Percentiles rank a stretch among this genome's conserved stretches.
Evolutionary conservation across 1,140 invertebrate species (phyloP).

Genomic region (Lucilia cuprina): DNA sequence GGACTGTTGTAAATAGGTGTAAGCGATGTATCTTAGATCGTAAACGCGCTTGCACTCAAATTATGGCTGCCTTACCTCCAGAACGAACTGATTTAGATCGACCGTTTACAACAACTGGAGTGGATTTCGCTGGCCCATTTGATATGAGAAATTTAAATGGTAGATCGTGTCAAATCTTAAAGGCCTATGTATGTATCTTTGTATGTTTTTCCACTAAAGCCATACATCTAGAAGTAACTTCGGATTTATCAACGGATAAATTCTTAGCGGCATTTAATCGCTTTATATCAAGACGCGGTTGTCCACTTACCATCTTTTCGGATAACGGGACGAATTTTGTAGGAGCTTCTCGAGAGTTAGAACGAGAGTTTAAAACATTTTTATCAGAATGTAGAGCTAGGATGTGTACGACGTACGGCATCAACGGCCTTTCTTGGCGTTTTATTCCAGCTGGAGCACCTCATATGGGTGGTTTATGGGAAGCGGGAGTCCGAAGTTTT

Average conservation of each 20-base stretch:
- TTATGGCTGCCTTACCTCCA: background rate
- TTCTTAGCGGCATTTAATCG: background rate
- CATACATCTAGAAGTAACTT: too few relatives aligned
- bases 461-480: background rate
- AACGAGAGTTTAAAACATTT: background rate
- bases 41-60: background rate
- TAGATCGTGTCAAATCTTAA: too few relatives aligned
- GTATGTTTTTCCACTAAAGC: too few relatives aligned
- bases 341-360: background rate
- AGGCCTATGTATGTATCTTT: too few relatives aligned
- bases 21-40: background rate
- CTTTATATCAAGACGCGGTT: background rate
- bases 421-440: background rate
- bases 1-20: background rate
- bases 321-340: background rate
- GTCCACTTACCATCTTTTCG: background rate
- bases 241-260: background rate
- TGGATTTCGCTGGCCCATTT: background rate
- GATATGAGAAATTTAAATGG: too few relatives aligned
- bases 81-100: background rate
- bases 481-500: too few relatives aligned
- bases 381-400: background rate
- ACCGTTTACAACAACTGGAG: background rate
- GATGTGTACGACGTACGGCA: background rate
- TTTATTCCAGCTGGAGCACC: background rate